These are phyloP conservation scores for Lophotis ruficrista DNA, from an alignment of 2,113 vertebrate genomes.

Conservation along the genomic window DNA sequence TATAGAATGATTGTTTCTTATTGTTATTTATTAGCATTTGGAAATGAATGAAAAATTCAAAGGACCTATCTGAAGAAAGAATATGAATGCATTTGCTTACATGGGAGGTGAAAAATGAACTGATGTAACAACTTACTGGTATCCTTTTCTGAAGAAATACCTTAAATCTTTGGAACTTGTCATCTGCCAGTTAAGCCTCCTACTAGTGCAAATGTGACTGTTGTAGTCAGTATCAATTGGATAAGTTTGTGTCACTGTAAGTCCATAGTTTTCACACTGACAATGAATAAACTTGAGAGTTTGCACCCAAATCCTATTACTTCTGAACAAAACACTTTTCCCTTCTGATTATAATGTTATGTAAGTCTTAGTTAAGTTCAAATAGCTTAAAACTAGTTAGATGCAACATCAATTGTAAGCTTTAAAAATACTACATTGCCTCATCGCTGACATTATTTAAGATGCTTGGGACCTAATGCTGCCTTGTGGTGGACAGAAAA, in stretches of 20 bases:
- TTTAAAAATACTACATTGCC: background rate
- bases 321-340: background rate
- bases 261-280: rapidly evolving
- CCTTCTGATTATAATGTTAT: background rate
- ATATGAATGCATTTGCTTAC: background rate
- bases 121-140: background rate
- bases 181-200: background rate
- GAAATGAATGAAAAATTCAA: background rate
- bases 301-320: background rate
- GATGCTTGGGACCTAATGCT: background rate
- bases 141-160: background rate
- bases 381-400: background rate
- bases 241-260: background rate
- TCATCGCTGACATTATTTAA: background rate
- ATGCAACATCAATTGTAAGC: background rate
- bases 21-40: background rate
- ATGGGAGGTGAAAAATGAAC: background rate
- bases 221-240: background rate
- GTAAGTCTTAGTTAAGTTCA: background rate
- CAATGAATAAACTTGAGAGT: background rate
- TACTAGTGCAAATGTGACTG: background rate
- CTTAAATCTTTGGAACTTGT: background rate
- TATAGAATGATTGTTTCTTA: background rate
- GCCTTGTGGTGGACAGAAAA: background rate
- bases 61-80: background rate